phyloP scores from a whole-genome alignment of 2,113 vertebrate species.

The Microcebus murinus region DNA sequence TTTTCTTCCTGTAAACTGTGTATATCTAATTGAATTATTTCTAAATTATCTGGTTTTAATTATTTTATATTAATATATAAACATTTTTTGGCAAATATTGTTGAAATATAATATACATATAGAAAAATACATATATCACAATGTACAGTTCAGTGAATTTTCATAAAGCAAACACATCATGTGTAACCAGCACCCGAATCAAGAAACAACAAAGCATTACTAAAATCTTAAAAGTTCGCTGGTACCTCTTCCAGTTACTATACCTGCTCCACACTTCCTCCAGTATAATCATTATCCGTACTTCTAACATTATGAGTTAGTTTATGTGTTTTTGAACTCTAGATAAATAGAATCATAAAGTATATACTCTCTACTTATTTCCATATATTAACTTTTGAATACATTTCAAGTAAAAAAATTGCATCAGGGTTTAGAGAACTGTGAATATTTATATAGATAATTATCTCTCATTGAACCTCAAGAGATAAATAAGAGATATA shows the following conservation, averaged over 20 bases:
- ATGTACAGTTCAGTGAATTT: not conserved
- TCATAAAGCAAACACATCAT: not conserved
- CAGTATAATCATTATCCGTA: not conserved
- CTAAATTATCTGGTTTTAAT: constrained; percentile 21
- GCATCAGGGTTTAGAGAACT: not conserved
- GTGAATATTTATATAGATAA: not conserved
- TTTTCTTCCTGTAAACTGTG: not conserved
- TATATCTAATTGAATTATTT: not conserved
- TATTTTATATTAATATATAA: not conserved
- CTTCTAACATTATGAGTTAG: not conserved
- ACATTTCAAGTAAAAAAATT: constrained; percentile 57
- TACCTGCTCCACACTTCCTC: not conserved
- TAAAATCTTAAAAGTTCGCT: not conserved
- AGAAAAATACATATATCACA: not conserved
- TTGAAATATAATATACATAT: not conserved
- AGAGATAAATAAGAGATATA: not conserved
- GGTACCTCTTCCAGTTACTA: not conserved
- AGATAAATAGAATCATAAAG: not conserved
- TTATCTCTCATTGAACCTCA: not conserved
- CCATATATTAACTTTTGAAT: constrained; percentile 21
- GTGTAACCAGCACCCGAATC: not conserved
- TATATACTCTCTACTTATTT: not conserved
- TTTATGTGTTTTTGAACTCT: not conserved
- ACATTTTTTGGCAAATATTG: not conserved
- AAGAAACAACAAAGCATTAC: not conserved